A percentile compares a stretch with the other conserved stretches of the same genome.
Conservation (phyloP, 2,888 invertebrate genomes). For the Noctua fimbriata region DNA sequence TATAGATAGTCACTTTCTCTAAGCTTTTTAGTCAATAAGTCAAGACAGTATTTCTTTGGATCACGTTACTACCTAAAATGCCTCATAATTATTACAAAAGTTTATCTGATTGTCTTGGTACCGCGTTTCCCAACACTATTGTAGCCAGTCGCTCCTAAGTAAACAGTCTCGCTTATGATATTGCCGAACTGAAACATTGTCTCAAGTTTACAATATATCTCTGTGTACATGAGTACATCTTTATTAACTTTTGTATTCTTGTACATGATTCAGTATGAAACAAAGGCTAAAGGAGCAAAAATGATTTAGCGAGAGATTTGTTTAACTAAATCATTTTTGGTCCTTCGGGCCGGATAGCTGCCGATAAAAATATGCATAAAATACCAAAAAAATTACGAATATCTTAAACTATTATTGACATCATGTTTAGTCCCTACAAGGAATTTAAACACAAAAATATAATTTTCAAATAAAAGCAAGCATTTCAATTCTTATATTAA, state of each 20-base stretch:
- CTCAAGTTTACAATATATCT: constrained; percentile 41
- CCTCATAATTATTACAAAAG: background rate
- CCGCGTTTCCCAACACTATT: constrained; percentile 21
- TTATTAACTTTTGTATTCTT: background rate
- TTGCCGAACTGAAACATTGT: constrained; percentile 38
- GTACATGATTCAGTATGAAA: background rate
- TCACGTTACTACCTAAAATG: background rate
- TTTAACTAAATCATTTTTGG: too few species aligned
- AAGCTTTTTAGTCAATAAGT: background rate
- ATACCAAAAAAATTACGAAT: background rate
- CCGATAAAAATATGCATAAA: too few species aligned
- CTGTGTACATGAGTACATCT: background rate
- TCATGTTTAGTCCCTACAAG: background rate
- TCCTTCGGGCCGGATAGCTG: too few species aligned
- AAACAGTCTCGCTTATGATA: constrained; percentile 55
- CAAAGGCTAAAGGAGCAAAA: background rate
- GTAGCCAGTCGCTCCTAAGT: constrained; percentile 31
- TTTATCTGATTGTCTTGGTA: constrained; percentile 8
- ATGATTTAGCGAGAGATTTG: too few species aligned
- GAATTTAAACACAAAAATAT: background rate
- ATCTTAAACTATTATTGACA: too few species aligned
- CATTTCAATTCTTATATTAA: background rate
- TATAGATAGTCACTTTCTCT: background rate
- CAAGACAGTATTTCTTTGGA: background rate
- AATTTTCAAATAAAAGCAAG: background rate